Percentiles rank a stretch among this genome's conserved stretches.
Conservation (phyloP, 2,888 invertebrate species). For the Micoletzkya japonica region DNA sequence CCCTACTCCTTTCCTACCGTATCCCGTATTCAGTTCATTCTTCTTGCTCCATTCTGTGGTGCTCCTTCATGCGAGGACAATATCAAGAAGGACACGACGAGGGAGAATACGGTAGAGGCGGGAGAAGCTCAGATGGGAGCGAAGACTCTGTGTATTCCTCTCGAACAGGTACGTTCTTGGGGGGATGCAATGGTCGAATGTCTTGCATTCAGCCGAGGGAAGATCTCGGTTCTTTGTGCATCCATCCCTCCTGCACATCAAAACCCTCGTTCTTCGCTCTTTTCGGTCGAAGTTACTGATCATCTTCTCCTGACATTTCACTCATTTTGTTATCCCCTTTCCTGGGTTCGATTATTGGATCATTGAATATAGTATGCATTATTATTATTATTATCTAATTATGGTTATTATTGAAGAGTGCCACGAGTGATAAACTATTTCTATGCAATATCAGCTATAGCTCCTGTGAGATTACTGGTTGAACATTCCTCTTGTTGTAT, state of each 20-base stretch:
- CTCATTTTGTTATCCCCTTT: not conserved
- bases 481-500: not conserved
- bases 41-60: slow-evolving; percentile 95
- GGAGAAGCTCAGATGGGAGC: slow-evolving; percentile 81
- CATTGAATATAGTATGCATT: too few relatives aligned
- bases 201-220: slow-evolving; percentile 39
- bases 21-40: slow-evolving; percentile 75
- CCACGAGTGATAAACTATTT: too few relatives aligned
- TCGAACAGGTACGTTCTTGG: slow-evolving; percentile 75
- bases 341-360: too few relatives aligned
- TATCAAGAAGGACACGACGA: slow-evolving; percentile 81
- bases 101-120: slow-evolving; percentile 36
- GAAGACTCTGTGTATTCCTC: slow-evolving; percentile 95
- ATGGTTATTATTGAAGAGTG: too few relatives aligned
- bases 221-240: slow-evolving; percentile 72
- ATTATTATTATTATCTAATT: too few relatives aligned
- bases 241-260: slow-evolving; percentile 81
- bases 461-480: not conserved
- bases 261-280: slow-evolving; percentile 84
- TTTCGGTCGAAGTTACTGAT: slow-evolving; percentile 92
- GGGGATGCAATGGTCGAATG: not conserved
- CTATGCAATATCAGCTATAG: not conserved
- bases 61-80: slow-evolving; percentile 82
- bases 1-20: too few relatives aligned
- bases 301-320: not conserved